Conservation (phyloP, 2,888 invertebrate genomes). For the Pantelozetes paolii region DNA sequence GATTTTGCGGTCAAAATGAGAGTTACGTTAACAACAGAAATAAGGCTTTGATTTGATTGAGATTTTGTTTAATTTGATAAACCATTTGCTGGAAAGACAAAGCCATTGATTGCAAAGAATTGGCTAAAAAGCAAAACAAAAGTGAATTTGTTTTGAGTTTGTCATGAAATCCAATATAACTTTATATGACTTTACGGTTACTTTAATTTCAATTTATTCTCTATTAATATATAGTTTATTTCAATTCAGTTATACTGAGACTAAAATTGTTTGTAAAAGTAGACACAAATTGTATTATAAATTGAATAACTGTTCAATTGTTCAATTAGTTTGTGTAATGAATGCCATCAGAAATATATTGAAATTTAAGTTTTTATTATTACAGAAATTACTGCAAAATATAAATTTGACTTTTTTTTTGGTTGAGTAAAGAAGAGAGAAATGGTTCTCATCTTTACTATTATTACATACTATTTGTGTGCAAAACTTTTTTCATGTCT, state of each 20-base stretch:
- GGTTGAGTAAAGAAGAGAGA: conserved; percentile 8
- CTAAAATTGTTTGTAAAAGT: background rate
- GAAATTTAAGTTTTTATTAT: conserved; percentile 1
- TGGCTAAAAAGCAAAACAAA: background rate
- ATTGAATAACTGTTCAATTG: background rate
- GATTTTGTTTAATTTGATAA: background rate
- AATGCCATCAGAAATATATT: background rate
- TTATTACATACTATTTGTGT: too few relatives aligned
- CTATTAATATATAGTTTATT: background rate
- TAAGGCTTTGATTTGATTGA: background rate
- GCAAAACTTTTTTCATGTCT: background rate
- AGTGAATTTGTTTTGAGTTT: background rate
- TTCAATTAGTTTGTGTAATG: background rate
- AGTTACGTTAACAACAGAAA: background rate
- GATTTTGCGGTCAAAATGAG: background rate
- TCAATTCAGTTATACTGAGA: background rate
- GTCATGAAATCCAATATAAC: background rate
- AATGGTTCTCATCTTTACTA: background rate
- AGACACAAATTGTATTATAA: background rate
- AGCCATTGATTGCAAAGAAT: background rate
- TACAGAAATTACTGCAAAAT: background rate
- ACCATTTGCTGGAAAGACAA: background rate
- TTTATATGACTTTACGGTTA: background rate
- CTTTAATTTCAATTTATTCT: background rate
- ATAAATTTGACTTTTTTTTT: conserved; percentile 21